Conservation (phyloP, 2,797 vertebrate species). For the Taenioides sp. region DNA sequence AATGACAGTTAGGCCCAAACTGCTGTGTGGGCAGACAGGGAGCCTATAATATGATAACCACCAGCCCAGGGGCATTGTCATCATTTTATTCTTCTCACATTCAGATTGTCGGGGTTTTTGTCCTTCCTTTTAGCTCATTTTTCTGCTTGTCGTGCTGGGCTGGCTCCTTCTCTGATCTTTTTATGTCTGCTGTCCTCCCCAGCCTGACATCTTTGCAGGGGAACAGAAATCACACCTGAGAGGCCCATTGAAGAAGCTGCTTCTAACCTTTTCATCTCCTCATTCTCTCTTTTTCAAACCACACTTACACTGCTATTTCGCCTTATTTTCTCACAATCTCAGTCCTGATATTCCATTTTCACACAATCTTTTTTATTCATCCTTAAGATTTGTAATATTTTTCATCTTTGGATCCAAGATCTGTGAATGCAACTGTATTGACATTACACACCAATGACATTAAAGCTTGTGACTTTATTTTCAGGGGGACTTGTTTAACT, state of each 20-base stretch:
- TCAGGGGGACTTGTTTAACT: neutral
- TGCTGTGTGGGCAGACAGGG: slow-evolving; percentile 37
- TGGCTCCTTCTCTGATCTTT: slow-evolving; percentile 28
- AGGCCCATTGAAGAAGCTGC: slow-evolving; percentile 26
- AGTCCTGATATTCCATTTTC: slow-evolving; percentile 31
- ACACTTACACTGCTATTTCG: slow-evolving; percentile 4
- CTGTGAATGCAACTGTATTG: neutral
- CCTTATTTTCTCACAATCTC: slow-evolving; percentile 27
- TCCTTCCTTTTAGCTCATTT: slow-evolving; percentile 2
- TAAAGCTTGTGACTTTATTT: neutral
- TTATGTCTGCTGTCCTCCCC: slow-evolving; percentile 30
- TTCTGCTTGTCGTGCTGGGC: slow-evolving; percentile 18
- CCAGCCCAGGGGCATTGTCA: slow-evolving; percentile 29
- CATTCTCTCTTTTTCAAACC: neutral
- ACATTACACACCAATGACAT: neutral
- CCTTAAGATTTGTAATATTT: slow-evolving; percentile 2
- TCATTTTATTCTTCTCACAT: slow-evolving; percentile 21
- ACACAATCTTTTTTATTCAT: slow-evolving; percentile 27
- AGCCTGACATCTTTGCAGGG: slow-evolving; percentile 33
- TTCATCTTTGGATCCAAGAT: slow-evolving; percentile 13
- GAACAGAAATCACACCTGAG: slow-evolving; percentile 44
- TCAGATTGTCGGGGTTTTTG: slow-evolving; percentile 4
- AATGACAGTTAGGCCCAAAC: slow-evolving; percentile 57
- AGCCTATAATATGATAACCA: slow-evolving; percentile 42
- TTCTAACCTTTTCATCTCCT: neutral